phyloP scores from a whole-genome alignment of 2,888 invertebrate genomes.

The Ectemnius lituratus region DNA sequence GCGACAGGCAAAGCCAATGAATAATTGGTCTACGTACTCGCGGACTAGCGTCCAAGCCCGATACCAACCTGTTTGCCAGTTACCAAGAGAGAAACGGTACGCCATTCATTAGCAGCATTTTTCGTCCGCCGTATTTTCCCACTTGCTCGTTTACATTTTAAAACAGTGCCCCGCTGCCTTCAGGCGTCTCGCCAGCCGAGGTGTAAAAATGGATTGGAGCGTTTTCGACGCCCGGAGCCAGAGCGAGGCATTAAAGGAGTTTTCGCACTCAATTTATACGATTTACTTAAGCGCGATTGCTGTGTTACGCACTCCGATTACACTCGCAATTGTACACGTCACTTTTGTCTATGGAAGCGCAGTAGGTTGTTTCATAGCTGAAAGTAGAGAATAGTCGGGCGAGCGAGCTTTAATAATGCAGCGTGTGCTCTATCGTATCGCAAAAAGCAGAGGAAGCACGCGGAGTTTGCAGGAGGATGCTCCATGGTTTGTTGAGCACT shows the following conservation, averaged over 20 bases:
- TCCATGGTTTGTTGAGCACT: constrained; percentile 48
- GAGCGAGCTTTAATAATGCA: constrained; percentile 44
- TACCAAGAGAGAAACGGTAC: constrained; percentile 9
- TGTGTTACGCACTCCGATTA: neutral
- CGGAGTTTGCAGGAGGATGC: constrained; percentile 39
- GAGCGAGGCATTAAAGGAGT: neutral
- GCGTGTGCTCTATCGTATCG: constrained; percentile 42
- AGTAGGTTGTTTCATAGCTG: neutral
- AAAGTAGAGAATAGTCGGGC: constrained; percentile 38
- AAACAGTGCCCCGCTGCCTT: neutral
- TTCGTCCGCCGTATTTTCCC: neutral
- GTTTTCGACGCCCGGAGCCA: neutral
- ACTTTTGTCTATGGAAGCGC: neutral
- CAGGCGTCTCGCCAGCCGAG: neutral
- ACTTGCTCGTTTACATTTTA: neutral
- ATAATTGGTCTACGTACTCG: constrained; percentile 27
- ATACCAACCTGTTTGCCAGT: neutral
- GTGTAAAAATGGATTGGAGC: constrained; percentile 8
- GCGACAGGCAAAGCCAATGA: constrained; percentile 17
- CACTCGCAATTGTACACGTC: neutral
- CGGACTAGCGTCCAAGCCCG: neutral
- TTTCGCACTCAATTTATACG: neutral
- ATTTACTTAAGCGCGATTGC: neutral
- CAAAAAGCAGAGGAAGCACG: constrained; percentile 41
- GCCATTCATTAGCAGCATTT: constrained; percentile 7